Percentiles rank a stretch among this genome's conserved stretches.
phyloP scores from a whole-genome alignment of 92 coral and sea anemone species.

The Paragorgia papillata region DNA sequence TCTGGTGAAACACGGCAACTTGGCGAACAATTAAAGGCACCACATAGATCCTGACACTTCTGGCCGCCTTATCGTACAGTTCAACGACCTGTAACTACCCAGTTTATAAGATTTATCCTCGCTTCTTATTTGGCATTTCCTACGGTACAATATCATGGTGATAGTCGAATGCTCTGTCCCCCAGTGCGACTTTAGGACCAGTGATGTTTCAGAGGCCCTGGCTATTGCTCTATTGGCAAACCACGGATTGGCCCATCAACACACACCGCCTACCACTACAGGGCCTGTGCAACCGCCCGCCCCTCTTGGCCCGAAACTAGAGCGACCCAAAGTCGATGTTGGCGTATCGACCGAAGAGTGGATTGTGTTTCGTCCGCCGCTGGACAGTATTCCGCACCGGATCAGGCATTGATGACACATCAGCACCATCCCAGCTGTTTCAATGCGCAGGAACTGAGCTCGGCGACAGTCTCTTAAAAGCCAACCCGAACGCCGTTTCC shows the following conservation, averaged over 20 bases:
- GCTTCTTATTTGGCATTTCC: no score
- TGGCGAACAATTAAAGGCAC: no score
- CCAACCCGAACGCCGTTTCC: slow-evolving; percentile 47
- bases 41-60: no score
- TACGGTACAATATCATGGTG: no score
- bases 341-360: slow-evolving; percentile 65
- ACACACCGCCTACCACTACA: slow-evolving; percentile 39
- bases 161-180: slow-evolving; percentile 66
- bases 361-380: slow-evolving; percentile 61
- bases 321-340: slow-evolving; percentile 60
- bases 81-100: no score
- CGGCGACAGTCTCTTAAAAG: slow-evolving; percentile 62
- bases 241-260: slow-evolving; percentile 63
- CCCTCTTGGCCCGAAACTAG: slow-evolving; percentile 62
- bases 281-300: slow-evolving; percentile 20
- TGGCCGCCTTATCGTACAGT: no score
- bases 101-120: no score
- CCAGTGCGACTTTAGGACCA: slow-evolving; percentile 57
- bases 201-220: slow-evolving; percentile 63
- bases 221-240: slow-evolving; percentile 68
- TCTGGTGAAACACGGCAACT: no score
- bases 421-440: slow-evolving; percentile 68
- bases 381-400: slow-evolving; percentile 65
- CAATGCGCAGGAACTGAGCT: slow-evolving; percentile 62
- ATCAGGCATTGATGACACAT: slow-evolving; percentile 58